Conservation (phyloP, 2,113 vertebrate genomes). For the Eonycteris spelaea region DNA sequence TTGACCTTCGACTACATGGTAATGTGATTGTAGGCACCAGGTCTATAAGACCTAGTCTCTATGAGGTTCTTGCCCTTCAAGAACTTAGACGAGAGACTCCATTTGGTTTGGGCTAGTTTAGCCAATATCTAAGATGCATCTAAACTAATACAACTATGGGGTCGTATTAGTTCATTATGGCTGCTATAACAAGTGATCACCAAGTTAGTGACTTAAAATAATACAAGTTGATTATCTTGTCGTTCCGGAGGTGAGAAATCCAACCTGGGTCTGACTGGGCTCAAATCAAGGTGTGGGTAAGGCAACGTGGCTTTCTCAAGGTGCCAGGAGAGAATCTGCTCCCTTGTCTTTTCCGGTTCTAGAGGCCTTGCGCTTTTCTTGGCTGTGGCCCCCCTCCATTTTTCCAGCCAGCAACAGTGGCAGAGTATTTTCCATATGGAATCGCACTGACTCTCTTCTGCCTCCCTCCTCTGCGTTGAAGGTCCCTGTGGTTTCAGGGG, state of each 20-base stretch:
- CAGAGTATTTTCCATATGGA: accelerated
- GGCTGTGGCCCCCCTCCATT: not conserved
- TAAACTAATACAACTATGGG: no score
- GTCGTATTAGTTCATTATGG: not conserved
- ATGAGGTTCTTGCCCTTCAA: not conserved
- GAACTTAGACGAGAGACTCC: not conserved
- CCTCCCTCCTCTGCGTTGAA: not conserved
- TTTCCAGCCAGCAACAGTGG: not conserved
- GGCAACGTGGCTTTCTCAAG: not conserved
- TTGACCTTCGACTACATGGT: not conserved
- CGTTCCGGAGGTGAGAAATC: not conserved
- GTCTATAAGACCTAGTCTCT: not conserved
- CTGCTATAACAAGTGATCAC: not conserved
- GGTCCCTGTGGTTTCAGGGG: not conserved
- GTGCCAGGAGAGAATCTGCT: not conserved
- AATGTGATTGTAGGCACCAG: not conserved
- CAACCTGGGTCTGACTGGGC: not conserved
- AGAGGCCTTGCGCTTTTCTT: not conserved
- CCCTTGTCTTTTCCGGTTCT: not conserved
- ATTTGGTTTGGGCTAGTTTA: not conserved
- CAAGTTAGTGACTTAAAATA: not conserved
- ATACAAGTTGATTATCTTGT: not conserved
- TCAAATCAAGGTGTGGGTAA: not conserved
- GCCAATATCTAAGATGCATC: not conserved
- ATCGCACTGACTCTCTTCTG: not conserved